Base-by-base conservation (phyloP, 1,140 invertebrate genomes). In the Drosophila trapezifrons region DNA sequence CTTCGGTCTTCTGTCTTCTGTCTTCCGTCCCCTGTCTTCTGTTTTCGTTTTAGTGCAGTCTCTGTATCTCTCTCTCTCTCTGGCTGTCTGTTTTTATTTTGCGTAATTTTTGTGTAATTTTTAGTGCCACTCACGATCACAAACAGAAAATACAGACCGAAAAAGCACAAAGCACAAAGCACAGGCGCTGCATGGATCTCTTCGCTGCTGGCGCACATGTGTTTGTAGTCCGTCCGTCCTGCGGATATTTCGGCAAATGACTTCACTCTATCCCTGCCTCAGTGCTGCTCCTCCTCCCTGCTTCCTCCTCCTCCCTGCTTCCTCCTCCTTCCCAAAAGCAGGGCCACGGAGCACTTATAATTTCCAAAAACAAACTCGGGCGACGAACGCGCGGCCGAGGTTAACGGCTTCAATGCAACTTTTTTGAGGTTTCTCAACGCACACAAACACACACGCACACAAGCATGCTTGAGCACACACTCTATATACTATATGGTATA, bases 361-460 rank as follows among this genome's bases (percentile, higher is more conserved):
- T 82, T 87, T 82, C 64, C 58, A 76, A 86, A 87, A 86, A 82
- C 78, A 86, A 86, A 90, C 73, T 87, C 87, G 87, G 80, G 76
- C 87, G 87, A 81, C 85, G 90, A 91, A 87, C 86, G 85, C 76
- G 64, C 55, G 54, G 75, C 76, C 90, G 90, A 91, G 90, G 90
- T 91, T 91, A 91, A 91, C 90, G 90, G 90, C 90, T 91, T 91
- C 76, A 82, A 76, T 91, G 72, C 90, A 91, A 91, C 85, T 91
- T 90, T 84, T 91, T 86, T 84, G 80, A 80, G 84, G 84, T 90
- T 86, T 86, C 83, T 77, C 63, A 72, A 69, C 15, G 58, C 22
- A 56, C 43, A 25, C 42, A 55, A 72, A 69, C 15, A 55, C 22
- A 56, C 43, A 25, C 42, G 51, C 5, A 51, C 29, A 52, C 46